Percentiles rank a stretch among this genome's conserved stretches.
phyloP scores from a whole-genome alignment of 2,888 invertebrate species.

The Drosophila silvestris region DNA sequence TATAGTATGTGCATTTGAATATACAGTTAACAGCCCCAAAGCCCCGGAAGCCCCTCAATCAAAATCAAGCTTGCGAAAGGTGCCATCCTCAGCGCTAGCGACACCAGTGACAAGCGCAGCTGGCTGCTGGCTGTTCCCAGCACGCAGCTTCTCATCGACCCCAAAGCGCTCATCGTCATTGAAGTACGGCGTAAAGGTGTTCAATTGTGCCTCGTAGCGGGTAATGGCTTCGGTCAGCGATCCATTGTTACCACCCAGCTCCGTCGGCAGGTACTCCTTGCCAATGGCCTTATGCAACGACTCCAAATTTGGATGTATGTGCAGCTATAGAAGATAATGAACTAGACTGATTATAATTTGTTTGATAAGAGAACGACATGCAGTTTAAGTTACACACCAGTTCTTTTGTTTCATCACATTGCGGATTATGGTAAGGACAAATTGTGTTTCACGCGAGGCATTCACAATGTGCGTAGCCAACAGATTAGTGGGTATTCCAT shows the following conservation, averaged over 20 bases:
- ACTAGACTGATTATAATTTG: background rate
- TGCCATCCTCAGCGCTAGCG: constrained; percentile 60
- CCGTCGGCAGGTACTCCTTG: constrained; percentile 87
- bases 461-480: constrained; percentile 80
- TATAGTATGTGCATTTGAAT: constrained; percentile 68
- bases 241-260: constrained; percentile 89
- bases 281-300: constrained; percentile 86
- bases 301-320: constrained; percentile 81
- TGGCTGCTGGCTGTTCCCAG: constrained; percentile 40
- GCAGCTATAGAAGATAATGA: constrained; percentile 55
- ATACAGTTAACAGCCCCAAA: constrained; percentile 54
- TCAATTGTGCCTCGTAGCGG: constrained; percentile 68
- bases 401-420: constrained; percentile 81
- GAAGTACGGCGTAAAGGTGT: constrained; percentile 72
- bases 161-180: constrained; percentile 76
- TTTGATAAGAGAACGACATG: background rate
- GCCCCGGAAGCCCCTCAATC: constrained; percentile 64
- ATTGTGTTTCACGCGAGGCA: constrained; percentile 80
- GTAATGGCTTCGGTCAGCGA: constrained; percentile 81
- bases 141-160: constrained; percentile 72
- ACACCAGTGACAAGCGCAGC: constrained; percentile 20
- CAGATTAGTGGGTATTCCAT: constrained; percentile 79
- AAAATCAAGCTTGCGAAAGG: constrained; percentile 77
- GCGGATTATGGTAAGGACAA: constrained; percentile 75
- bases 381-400: constrained; percentile 61